phyloP scores from a whole-genome alignment of 2,797 vertebrate species.

The Fratercula arctica region DNA sequence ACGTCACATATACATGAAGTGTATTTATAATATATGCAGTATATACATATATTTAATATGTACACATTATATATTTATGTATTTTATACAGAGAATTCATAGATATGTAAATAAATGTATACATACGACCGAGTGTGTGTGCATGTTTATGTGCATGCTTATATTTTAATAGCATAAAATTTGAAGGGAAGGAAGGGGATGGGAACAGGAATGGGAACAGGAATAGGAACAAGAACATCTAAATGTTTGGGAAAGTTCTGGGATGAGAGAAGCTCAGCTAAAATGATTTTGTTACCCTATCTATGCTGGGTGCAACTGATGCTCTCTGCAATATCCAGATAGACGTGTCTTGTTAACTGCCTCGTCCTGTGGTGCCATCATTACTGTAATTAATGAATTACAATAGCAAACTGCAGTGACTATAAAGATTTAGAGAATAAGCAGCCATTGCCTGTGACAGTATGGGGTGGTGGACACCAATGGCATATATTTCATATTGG shows the following conservation, averaged over 20 bases:
- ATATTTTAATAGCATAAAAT: background rate
- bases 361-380: constrained; percentile 62
- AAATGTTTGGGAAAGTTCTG: background rate
- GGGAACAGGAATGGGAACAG: background rate
- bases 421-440: constrained; percentile 57
- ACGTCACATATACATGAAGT: background rate
- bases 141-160: background rate
- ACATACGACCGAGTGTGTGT: fast-evolving
- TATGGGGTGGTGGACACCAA: background rate
- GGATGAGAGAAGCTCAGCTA: background rate
- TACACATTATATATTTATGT: background rate
- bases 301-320: background rate
- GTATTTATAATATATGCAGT: background rate
- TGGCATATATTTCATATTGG: constrained; percentile 54
- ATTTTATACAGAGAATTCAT: background rate
- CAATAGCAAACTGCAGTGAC: constrained; percentile 53
- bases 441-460: background rate
- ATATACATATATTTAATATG: background rate
- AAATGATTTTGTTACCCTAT: constrained; percentile 25
- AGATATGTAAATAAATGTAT: background rate
- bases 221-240: background rate
- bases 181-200: background rate
- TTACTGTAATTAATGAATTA: constrained; percentile 72
- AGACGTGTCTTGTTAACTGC: constrained; percentile 60
- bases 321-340: constrained; percentile 29